These are phyloP conservation scores for Brachionus paranguensis DNA, from an alignment of 1,140 invertebrate species.

Conservation along the genomic window DNA sequence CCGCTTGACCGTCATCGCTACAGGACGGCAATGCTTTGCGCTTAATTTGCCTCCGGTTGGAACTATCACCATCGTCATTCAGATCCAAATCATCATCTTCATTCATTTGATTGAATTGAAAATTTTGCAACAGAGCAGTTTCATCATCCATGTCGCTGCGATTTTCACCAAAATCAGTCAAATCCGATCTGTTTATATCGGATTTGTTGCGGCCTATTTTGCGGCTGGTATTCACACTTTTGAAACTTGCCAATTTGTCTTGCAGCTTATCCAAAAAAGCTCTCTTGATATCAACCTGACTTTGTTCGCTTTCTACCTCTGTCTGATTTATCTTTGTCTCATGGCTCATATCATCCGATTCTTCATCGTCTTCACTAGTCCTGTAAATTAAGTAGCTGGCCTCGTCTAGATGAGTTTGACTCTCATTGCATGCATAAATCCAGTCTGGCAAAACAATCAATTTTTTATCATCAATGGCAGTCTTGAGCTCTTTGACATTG, in stretches of 20 bases:
- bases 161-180: not conserved
- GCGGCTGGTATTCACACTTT: not conserved
- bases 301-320: not conserved
- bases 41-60: not conserved
- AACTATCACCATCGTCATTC: constrained; percentile 2
- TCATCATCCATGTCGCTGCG: not conserved
- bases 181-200: constrained; percentile 4
- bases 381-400: not conserved
- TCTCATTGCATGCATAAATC: constrained; percentile 23
- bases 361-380: not conserved
- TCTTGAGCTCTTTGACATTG: constrained; percentile 20
- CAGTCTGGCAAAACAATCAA: constrained; percentile 24
- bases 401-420: not conserved
- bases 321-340: not conserved
- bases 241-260: constrained; percentile 35
- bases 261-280: constrained; percentile 28
- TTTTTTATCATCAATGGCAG: constrained; percentile 4
- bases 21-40: not conserved
- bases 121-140: constrained; percentile 13
- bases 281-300: constrained; percentile 14
- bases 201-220: constrained; percentile 6
- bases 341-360: not conserved
- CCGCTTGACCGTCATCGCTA: not conserved
- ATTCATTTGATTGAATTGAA: constrained; percentile 9
- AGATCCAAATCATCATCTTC: constrained; percentile 1